Conservation (phyloP, 2,113 vertebrate species). For the Spermophilus dauricus region DNA sequence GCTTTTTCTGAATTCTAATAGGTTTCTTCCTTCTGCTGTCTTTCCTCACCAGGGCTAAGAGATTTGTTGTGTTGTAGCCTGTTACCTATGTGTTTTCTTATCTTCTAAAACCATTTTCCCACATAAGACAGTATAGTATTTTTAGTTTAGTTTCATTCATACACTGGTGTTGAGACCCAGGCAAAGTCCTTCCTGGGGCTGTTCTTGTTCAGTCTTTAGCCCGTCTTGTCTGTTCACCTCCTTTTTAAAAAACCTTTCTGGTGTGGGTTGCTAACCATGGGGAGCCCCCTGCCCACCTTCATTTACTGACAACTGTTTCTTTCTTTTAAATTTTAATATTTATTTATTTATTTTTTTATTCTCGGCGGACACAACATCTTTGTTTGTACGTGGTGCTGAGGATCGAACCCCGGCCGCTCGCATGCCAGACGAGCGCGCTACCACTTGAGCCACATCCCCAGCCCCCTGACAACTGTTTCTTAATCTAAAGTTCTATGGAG, state of each 20-base stretch:
- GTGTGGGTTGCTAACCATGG: not conserved
- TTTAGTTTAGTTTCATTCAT: not conserved
- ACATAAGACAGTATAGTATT: not conserved
- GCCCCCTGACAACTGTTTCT: not conserved
- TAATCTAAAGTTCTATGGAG: not conserved
- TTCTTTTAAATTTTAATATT: not conserved
- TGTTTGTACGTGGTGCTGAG: no score
- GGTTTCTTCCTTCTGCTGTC: not conserved
- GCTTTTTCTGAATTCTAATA: not conserved
- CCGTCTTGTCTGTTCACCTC: not conserved
- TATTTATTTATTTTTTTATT: no score
- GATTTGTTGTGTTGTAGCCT: not conserved
- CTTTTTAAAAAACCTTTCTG: not conserved
- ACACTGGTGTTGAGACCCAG: not conserved
- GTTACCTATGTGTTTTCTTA: not conserved
- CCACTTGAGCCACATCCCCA: no score
- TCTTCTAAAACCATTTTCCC: not conserved
- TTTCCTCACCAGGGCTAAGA: not conserved
- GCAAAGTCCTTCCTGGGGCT: not conserved
- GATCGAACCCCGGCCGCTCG: no score
- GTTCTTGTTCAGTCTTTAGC: not conserved
- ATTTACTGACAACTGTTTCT: not conserved
- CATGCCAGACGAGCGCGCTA: no score
- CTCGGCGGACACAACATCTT: no score
- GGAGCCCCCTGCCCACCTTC: no score